These are phyloP conservation scores for Lithobates pipiens DNA, from an alignment of 2,797 vertebrate species.

Conservation along the genomic window DNA sequence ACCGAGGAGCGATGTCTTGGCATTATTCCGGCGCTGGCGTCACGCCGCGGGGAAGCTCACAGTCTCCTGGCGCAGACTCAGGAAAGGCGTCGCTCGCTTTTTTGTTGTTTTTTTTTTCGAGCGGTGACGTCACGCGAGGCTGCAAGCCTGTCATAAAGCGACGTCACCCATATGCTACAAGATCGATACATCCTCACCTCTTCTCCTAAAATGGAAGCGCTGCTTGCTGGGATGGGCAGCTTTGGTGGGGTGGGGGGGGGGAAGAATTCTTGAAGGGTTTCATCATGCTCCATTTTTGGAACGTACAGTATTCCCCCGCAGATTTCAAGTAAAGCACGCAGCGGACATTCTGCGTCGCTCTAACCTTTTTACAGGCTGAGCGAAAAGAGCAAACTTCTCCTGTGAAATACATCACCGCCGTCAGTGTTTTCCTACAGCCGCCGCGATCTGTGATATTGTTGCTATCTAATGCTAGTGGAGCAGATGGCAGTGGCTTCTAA, in stretches of 20 bases:
- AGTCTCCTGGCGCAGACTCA: not conserved
- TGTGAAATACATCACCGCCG: not conserved
- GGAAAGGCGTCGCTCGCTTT: not conserved
- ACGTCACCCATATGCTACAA: not conserved
- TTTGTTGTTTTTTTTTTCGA: not conserved
- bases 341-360: not conserved
- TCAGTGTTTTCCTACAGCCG: constrained; percentile 31
- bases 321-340: not conserved
- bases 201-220: not conserved
- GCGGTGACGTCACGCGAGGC: constrained; percentile 16
- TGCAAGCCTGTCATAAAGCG: not conserved
- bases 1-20: not conserved
- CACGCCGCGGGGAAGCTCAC: not conserved
- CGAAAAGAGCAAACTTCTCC: constrained; percentile 37
- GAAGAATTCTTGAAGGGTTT: not conserved
- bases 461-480: not conserved
- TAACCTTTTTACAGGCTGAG: constrained; percentile 17
- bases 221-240: not conserved
- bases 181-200: not conserved
- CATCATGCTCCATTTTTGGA: not conserved
- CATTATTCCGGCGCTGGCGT: constrained; percentile 12
- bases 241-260: not conserved
- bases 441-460: constrained; percentile 13
- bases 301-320: no score
- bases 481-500: constrained; percentile 47